Evolutionary conservation across 2,888 invertebrate genomes (phyloP).

Genomic region (Tortrix viridana): DNA sequence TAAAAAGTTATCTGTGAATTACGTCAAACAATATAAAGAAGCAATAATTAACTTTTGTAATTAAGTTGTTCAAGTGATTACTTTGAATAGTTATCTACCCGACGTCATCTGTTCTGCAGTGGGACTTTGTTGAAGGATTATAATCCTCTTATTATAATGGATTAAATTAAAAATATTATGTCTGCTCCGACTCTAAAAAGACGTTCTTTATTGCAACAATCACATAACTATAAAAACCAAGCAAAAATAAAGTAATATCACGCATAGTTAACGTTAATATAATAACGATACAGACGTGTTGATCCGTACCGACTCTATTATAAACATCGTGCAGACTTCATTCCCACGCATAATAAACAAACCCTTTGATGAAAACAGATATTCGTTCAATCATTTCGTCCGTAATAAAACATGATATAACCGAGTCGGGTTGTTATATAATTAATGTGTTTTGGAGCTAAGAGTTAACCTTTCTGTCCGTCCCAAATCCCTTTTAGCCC

Average conservation of each 20-base stretch:
- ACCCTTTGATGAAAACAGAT: conserved; percentile 36
- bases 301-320: conserved; percentile 33
- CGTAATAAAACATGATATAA: conserved; percentile 30
- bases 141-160: too few relatives aligned
- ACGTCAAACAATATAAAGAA: too few relatives aligned
- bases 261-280: conserved; percentile 14
- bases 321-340: conserved; percentile 33
- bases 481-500: conserved; percentile 64
- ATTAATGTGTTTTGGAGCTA: conserved; percentile 31
- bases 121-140: too few relatives aligned
- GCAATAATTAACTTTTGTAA: not conserved
- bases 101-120: too few relatives aligned
- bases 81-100: not conserved
- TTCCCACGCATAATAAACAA: conserved; percentile 31
- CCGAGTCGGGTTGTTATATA: conserved; percentile 19
- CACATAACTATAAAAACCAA: not conserved
- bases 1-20: too few relatives aligned
- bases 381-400: conserved; percentile 25
- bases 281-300: conserved; percentile 33
- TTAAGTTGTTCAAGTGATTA: not conserved
- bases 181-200: not conserved
- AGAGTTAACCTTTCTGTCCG: conserved; percentile 37
- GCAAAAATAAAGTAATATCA: conserved; percentile 3
- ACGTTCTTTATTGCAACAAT: not conserved
- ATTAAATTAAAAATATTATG: too few relatives aligned